These are phyloP conservation scores for Neodiprion pinetum DNA, from an alignment of 1,140 invertebrate genomes.

Conservation along the genomic window DNA sequence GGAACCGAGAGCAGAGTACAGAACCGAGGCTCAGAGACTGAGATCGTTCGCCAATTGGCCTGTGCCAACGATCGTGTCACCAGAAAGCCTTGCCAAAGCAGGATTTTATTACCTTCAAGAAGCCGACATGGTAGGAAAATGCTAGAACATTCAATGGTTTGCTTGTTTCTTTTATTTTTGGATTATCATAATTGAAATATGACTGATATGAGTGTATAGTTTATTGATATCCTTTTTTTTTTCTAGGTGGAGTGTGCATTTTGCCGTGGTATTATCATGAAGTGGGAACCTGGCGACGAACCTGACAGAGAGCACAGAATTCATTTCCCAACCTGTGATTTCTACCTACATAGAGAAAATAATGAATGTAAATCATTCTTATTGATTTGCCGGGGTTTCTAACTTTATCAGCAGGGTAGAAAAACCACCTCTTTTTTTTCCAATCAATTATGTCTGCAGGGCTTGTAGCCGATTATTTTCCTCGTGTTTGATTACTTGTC, in stretches of 20 bases:
- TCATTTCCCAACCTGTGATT: conserved; percentile 75
- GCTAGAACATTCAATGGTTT: not conserved
- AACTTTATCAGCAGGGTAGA: no score
- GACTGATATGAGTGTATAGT: not conserved
- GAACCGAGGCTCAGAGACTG: conserved; percentile 62
- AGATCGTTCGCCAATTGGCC: conserved; percentile 73
- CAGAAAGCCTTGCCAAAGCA: conserved; percentile 76
- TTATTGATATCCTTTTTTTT: conserved; percentile 26
- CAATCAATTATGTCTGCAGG: no score
- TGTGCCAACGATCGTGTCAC: conserved; percentile 64
- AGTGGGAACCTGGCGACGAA: conserved; percentile 77
- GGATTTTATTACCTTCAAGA: conserved; percentile 80
- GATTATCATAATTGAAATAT: not conserved
- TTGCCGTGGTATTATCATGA: conserved; percentile 75
- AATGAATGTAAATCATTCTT: conserved; percentile 42
- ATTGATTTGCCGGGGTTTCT: not conserved
- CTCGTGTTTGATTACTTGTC: no score
- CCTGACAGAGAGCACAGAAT: conserved; percentile 78
- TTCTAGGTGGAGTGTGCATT: conserved; percentile 81
- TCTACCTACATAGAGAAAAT: conserved; percentile 55
- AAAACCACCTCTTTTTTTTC: no score
- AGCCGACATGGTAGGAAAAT: conserved; percentile 60
- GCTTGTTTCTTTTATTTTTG: not conserved
- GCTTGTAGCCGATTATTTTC: no score
- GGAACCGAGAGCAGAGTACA: conserved; percentile 43